These are phyloP conservation scores for Drosophila sturtevanti DNA, from an alignment of 1,140 invertebrate species.

Conservation along the genomic window DNA sequence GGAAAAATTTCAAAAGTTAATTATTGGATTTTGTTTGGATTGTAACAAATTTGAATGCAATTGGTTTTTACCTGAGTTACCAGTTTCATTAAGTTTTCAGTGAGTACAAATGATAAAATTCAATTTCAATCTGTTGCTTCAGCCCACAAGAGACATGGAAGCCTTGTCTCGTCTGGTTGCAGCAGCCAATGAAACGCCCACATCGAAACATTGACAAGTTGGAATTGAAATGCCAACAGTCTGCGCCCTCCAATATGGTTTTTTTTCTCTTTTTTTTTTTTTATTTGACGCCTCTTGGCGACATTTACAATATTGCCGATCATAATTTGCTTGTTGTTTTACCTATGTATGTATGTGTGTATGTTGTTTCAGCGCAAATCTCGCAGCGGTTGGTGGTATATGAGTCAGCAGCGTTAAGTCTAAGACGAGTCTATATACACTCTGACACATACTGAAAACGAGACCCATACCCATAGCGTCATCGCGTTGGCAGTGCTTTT, in stretches of 20 bases:
- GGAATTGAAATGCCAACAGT: slow-evolving; percentile 17
- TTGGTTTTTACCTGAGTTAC: background rate
- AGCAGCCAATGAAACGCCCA: slow-evolving; percentile 45
- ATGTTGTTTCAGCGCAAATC: slow-evolving; percentile 26
- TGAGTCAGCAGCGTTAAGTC: slow-evolving; percentile 56
- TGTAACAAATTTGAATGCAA: background rate
- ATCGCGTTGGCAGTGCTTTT: slow-evolving; percentile 34
- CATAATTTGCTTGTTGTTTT: slow-evolving; percentile 25
- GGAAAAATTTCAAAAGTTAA: slow-evolving; percentile 22
- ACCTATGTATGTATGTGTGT: slow-evolving; percentile 30
- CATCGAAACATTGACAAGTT: slow-evolving; percentile 15
- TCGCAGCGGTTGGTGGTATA: slow-evolving; percentile 19
- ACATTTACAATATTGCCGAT: slow-evolving; percentile 41
- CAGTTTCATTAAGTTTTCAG: background rate
- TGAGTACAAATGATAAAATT: background rate
- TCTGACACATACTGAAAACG: slow-evolving; percentile 18
- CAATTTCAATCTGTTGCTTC: background rate
- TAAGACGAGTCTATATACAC: slow-evolving; percentile 63
- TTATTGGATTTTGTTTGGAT: slow-evolving; percentile 1
- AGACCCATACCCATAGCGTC: slow-evolving; percentile 39
- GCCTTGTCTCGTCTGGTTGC: background rate
- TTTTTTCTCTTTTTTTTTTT: background rate
- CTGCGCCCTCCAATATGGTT: slow-evolving; percentile 19
- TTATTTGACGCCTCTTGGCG: slow-evolving; percentile 53
- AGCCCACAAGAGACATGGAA: background rate